Base-by-base conservation (phyloP, 2,797 vertebrate genomes). In the Sebastes vulpes region DNA sequence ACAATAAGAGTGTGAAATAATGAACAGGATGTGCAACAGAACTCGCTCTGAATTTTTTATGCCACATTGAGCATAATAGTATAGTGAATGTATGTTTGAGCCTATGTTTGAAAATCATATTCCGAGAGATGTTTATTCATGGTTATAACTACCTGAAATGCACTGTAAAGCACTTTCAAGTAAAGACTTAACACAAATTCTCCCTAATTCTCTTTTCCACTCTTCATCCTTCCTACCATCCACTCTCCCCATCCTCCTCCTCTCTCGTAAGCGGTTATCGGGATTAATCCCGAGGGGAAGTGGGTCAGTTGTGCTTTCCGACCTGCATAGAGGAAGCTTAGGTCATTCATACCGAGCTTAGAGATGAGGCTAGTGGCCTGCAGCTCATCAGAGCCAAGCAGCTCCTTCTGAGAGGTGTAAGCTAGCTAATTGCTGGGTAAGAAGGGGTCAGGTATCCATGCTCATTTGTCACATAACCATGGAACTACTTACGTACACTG, bases 221-320 rank as follows among this genome's bases (percentile, higher is more conserved):
- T 74, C 56, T 38, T 25, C 25, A 57, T 58, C 28, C 60, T 25
- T 35, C 12, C 57, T 3, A 6, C 26, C 29, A 46, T 18, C 48
- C 46, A 4, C 46, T 28, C 9, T 16, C 4, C 12, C 29, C 35
- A 14, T 2, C 53, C 29, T 32, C 25, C 29, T 65, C 70, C 58
- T 20, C 48, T 52, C 64, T 63, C 66, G 59, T 80, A 79, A 81
- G 77, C 54, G 14, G 72, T 76, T 64, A 72, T 75, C 14, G 9
- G 72, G 77, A 78, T 63, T 89, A 88, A 91, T 85, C 81, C 74
- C 1, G 9, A 66, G n/a, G 10, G 65, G 72, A 92, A 91, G 32
- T 92, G 72, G 89, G 88, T 90, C 79, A 88, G 71, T 70, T 80
- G 74, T 69, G 71, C 50, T 77, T 81, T 83, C 58, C 83, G 79